phyloP scores from a whole-genome alignment of 2,797 vertebrate species.

The Cryptoblepharus egeriae region DNA sequence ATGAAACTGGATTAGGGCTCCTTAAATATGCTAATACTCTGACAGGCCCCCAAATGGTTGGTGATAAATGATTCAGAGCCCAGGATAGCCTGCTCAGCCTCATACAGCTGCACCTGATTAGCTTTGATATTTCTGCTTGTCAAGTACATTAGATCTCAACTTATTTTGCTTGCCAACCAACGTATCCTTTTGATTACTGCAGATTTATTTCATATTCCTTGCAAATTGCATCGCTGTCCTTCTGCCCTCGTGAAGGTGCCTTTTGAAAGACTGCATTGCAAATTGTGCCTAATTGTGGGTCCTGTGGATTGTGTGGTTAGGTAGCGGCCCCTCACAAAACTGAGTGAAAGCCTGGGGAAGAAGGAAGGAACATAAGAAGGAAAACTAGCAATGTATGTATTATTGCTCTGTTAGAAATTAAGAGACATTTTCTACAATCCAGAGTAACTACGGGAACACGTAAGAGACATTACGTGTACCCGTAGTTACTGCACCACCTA shows the following conservation, averaged over 20 bases:
- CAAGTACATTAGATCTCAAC: constrained; percentile 31
- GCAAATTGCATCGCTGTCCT: background rate
- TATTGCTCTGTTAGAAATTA: background rate
- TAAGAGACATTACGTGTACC: no score
- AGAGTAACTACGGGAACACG: no score
- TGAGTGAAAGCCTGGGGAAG: background rate
- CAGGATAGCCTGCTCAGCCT: constrained; percentile 30
- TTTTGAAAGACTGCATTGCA: constrained; percentile 32
- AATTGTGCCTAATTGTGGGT: constrained; percentile 23
- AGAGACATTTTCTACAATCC: no score
- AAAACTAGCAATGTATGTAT: background rate
- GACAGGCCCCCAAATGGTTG: constrained; percentile 53
- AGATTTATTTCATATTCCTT: constrained; percentile 33
- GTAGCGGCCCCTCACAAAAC: background rate
- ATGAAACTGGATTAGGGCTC: constrained; percentile 67
- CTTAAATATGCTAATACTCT: constrained; percentile 70
- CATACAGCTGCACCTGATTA: constrained; percentile 48
- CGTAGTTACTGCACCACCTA: no score
- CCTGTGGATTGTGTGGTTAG: background rate
- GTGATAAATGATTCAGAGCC: constrained; percentile 62
- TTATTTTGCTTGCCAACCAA: constrained; percentile 44
- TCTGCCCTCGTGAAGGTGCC: constrained; percentile 13
- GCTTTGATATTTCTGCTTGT: constrained; percentile 46
- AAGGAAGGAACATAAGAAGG: constrained; percentile 18
- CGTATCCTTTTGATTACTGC: constrained; percentile 29